These are phyloP conservation scores for Enteromius unitaeniatus DNA, from an alignment of 2,797 vertebrate species.

Conservation along the genomic window DNA sequence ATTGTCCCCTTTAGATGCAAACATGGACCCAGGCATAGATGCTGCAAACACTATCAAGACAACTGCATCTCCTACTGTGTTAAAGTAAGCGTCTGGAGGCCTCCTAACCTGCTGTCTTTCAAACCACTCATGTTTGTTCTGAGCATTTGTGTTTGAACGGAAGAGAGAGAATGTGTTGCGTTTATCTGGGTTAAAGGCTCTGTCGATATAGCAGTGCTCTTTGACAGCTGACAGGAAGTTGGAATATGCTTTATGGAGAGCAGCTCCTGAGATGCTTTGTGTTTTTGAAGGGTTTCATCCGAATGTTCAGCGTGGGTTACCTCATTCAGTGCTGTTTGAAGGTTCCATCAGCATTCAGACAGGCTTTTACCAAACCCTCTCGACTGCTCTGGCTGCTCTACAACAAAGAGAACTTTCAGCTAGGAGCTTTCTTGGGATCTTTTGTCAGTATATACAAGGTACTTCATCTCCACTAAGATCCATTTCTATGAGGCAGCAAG, in stretches of 20 bases:
- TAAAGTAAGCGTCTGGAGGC: conserved; percentile 84
- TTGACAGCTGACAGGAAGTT: background rate
- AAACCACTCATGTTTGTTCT: conserved; percentile 16
- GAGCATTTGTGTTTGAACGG: background rate
- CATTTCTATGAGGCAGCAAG: background rate
- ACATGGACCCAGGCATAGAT: conserved; percentile 94
- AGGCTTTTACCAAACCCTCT: conserved; percentile 93
- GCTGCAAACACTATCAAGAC: conserved; percentile 97
- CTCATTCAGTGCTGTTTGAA: conserved; percentile 98
- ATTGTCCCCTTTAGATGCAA: conserved; percentile 87
- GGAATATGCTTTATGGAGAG: background rate
- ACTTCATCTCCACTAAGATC: conserved; percentile 39
- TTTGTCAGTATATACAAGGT: conserved; percentile 99
- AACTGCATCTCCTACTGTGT: conserved; percentile 97
- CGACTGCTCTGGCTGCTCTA: conserved; percentile 92
- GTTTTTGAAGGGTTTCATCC: conserved; percentile 87
- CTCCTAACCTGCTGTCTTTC: conserved; percentile 1
- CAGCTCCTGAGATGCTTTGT: background rate
- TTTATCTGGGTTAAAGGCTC: conserved; percentile 17
- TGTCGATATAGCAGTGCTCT: conserved; percentile 11
- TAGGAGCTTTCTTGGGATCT: conserved; percentile 95
- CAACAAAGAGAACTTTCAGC: conserved; percentile 98
- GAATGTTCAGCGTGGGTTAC: conserved; percentile 98
- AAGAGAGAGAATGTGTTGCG: background rate
- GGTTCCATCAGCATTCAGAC: conserved; percentile 91